phyloP scores from a whole-genome alignment of 2,113 vertebrate genomes.

The Tonatia bakeri region DNA sequence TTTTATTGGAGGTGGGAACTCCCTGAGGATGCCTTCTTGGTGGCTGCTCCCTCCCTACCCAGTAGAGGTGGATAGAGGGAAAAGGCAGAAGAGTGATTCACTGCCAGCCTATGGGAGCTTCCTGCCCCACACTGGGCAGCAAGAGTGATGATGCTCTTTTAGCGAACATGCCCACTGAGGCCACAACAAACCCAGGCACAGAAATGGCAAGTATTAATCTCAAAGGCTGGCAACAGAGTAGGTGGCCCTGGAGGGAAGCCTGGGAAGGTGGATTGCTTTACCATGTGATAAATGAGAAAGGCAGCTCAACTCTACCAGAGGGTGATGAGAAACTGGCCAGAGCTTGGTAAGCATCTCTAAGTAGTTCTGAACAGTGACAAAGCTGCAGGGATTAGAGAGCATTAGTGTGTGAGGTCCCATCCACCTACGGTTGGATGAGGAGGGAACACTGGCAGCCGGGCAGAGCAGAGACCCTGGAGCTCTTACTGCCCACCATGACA shows the following conservation, averaged over 20 bases:
- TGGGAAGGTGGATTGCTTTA: background rate
- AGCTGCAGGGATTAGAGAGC: background rate
- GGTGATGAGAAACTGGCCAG: background rate
- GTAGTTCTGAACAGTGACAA: background rate
- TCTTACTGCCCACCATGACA: background rate
- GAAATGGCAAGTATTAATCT: conserved; percentile 50
- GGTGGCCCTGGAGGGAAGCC: conserved; percentile 5
- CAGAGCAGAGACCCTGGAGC: fast-evolving
- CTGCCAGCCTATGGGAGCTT: background rate
- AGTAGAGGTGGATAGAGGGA: background rate
- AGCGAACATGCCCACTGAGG: background rate
- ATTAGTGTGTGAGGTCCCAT: background rate
- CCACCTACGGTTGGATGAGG: fast-evolving
- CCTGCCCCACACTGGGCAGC: background rate
- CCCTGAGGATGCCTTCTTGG: background rate
- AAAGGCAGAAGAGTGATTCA: background rate
- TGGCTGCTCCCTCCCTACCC: background rate
- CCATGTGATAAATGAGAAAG: conserved; percentile 27
- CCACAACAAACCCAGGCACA: background rate
- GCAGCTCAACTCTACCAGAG: background rate
- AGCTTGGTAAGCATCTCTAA: background rate
- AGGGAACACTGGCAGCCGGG: background rate
- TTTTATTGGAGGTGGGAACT: background rate
- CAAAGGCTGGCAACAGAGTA: background rate
- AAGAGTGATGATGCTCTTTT: conserved; percentile 18